Conservation (phyloP, 2,888 invertebrate genomes). For the Epistrophe eligans region DNA sequence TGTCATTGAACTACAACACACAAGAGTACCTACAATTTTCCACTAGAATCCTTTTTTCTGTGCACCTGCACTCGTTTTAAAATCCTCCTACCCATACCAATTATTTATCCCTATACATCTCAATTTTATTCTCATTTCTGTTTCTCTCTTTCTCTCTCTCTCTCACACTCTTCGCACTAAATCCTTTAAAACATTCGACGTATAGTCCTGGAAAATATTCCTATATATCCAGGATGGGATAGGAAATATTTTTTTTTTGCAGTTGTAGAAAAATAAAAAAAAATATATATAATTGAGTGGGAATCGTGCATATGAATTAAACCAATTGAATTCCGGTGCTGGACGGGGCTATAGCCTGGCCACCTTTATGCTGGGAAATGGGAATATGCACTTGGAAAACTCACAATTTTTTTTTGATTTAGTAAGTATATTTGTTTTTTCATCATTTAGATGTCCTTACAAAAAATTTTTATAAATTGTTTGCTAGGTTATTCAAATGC, state of each 20-base stretch:
- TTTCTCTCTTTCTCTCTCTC: background rate
- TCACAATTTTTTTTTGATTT: slow-evolving; percentile 18
- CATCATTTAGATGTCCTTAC: slow-evolving; percentile 64
- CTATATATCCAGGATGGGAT: slow-evolving; percentile 36
- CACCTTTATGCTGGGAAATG: slow-evolving; percentile 33
- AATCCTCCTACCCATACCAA: slow-evolving; percentile 44
- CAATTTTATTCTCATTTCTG: slow-evolving; percentile 64
- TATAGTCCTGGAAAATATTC: slow-evolving; percentile 47
- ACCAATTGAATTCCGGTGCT: slow-evolving; percentile 51
- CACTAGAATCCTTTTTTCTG: slow-evolving; percentile 65
- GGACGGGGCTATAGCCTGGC: slow-evolving; percentile 42
- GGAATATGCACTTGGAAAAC: slow-evolving; percentile 49
- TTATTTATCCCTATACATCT: slow-evolving; percentile 46
- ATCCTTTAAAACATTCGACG: slow-evolving; percentile 56
- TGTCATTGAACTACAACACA: slow-evolving; percentile 74
- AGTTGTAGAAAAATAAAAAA: slow-evolving; percentile 38
- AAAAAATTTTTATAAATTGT: slow-evolving; percentile 45
- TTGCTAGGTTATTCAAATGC: slow-evolving; percentile 60
- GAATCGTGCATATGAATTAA: slow-evolving; percentile 72
- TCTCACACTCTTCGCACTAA: slow-evolving; percentile 14
- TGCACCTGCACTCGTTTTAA: slow-evolving; percentile 48
- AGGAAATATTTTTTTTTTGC: slow-evolving; percentile 6
- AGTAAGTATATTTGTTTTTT: slow-evolving; percentile 39
- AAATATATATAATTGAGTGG: slow-evolving; percentile 58
- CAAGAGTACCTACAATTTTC: slow-evolving; percentile 61